Evolutionary conservation across 1,140 invertebrate species (phyloP).

Genomic region (Sitobion miscanthi): DNA sequence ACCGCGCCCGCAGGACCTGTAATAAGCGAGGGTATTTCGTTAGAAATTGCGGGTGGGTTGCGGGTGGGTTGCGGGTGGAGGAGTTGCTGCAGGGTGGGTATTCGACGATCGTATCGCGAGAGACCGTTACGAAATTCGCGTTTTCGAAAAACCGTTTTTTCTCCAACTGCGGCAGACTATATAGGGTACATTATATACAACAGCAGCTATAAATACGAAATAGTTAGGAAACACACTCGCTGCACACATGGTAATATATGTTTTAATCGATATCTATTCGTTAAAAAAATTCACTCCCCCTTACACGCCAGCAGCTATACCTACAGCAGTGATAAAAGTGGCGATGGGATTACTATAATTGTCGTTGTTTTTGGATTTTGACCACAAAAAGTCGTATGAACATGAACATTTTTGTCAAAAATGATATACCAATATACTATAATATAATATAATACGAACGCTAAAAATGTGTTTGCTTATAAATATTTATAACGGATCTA

Average conservation of each 20-base stretch:
- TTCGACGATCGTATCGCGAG: background rate
- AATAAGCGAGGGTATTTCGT: background rate
- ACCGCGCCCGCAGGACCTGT: background rate
- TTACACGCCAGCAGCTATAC: background rate
- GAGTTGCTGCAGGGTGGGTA: background rate
- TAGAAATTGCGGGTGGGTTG: background rate
- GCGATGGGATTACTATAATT: background rate
- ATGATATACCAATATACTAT: background rate
- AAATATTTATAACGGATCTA: background rate
- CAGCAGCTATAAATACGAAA: background rate
- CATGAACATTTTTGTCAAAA: background rate
- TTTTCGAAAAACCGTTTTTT: slow-evolving; percentile 12
- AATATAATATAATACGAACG: background rate
- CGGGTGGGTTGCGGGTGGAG: no score
- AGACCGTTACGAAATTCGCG: background rate
- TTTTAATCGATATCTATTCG: background rate
- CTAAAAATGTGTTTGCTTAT: background rate
- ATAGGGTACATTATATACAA: background rate
- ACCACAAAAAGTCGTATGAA: background rate
- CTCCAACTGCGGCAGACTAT: background rate
- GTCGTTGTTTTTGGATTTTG: background rate
- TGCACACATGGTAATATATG: background rate
- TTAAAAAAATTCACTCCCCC: background rate
- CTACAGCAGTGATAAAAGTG: background rate
- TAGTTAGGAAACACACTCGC: background rate